phyloP scores from a whole-genome alignment of 2,888 invertebrate species.

The Nymphalis c-album region DNA sequence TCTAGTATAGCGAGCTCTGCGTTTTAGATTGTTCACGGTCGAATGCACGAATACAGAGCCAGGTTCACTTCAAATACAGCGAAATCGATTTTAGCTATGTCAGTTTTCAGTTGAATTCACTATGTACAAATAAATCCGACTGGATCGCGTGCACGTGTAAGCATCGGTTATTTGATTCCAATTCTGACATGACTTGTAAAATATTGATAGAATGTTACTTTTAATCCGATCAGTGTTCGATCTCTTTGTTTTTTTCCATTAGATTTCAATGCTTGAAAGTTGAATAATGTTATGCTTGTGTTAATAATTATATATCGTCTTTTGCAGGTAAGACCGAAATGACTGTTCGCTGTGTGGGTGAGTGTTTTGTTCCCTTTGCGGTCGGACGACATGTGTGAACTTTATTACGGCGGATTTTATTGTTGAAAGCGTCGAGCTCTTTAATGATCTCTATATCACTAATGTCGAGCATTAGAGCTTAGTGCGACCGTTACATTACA shows the following conservation, averaged over 20 bases:
- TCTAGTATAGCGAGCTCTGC: slow-evolving; percentile 39
- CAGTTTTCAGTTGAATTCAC: slow-evolving; percentile 43
- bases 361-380: slow-evolving; percentile 66
- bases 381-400: slow-evolving; percentile 67
- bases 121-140: slow-evolving; percentile 44
- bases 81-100: slow-evolving; percentile 42
- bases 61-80: slow-evolving; percentile 40
- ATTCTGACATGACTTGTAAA: slow-evolving; percentile 35
- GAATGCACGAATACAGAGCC: slow-evolving; percentile 45
- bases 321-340: slow-evolving; percentile 68
- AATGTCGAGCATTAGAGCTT: slow-evolving; percentile 38
- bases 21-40: slow-evolving; percentile 48
- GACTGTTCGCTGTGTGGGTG: slow-evolving; percentile 49
- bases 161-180: slow-evolving; percentile 42
- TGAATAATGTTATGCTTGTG: background rate
- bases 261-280: background rate
- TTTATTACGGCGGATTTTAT: slow-evolving; percentile 68
- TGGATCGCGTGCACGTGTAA: slow-evolving; percentile 37
- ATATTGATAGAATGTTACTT: slow-evolving; percentile 27
- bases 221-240: slow-evolving; percentile 21
- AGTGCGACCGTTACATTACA: slow-evolving; percentile 23
- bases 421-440: slow-evolving; percentile 48
- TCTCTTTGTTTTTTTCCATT: slow-evolving; percentile 20
- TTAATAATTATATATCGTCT: slow-evolving; percentile 55
- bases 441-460: slow-evolving; percentile 50